Conservation (phyloP, 2,113 vertebrate genomes). For the Phalacrocorax brasilianus region DNA sequence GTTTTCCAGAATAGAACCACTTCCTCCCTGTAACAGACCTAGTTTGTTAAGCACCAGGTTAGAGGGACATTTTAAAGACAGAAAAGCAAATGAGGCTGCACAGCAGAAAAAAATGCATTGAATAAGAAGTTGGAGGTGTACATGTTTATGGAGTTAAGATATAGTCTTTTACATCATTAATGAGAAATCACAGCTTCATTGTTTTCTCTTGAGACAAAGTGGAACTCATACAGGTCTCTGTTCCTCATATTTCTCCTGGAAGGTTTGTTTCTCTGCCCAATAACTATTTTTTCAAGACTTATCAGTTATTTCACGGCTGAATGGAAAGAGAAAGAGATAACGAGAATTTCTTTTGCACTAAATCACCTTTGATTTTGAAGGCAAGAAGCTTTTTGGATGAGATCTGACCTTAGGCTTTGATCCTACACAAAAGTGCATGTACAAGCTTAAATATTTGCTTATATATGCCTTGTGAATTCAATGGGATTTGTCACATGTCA, state of each 20-base stretch:
- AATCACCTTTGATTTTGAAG: conserved; percentile 1
- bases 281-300: neutral
- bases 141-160: neutral
- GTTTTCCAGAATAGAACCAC: neutral
- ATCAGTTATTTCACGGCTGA: neutral
- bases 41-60: neutral
- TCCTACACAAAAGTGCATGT: neutral
- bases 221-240: neutral
- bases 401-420: neutral
- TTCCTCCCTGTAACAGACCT: neutral
- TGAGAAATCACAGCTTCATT: neutral
- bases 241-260: neutral
- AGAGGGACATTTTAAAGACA: neutral
- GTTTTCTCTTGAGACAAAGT: neutral
- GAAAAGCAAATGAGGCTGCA: neutral
- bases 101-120: neutral
- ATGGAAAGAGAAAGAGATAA: neutral
- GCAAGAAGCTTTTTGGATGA: neutral
- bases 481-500: neutral
- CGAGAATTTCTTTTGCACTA: neutral
- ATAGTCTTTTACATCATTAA: neutral
- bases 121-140: neutral
- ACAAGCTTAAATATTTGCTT: neutral
- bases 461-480: neutral
- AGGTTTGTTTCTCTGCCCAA: neutral